phyloP scores from a whole-genome alignment of 2,113 vertebrate genomes.

The Ovis canadensis region DNA sequence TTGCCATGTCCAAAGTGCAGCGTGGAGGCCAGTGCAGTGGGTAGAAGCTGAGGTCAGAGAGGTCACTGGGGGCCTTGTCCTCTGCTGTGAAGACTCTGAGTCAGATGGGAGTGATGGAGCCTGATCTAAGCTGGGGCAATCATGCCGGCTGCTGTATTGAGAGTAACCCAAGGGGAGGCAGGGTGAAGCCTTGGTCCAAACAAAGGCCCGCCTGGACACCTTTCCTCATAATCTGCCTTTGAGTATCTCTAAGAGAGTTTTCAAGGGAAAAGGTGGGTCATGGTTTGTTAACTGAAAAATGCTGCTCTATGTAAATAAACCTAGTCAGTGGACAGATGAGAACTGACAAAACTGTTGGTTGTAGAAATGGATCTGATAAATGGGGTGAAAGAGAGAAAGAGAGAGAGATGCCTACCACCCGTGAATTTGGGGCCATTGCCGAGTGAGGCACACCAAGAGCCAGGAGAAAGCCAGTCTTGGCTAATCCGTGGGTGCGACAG shows the following conservation, averaged over 20 bases:
- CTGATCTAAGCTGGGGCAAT: background rate
- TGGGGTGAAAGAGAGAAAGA: background rate
- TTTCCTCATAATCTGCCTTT: background rate
- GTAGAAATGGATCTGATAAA: slow-evolving; percentile 3
- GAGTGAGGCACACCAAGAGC: background rate
- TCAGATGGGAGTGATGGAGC: background rate
- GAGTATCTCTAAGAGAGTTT: background rate
- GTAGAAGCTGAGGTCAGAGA: background rate
- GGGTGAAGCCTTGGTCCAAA: background rate
- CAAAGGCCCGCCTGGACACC: background rate
- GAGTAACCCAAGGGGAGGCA: background rate
- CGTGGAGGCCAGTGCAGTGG: background rate
- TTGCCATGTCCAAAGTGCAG: background rate
- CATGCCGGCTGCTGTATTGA: background rate
- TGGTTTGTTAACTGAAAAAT: background rate
- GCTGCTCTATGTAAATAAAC: background rate
- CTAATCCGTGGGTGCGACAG: background rate
- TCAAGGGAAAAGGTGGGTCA: background rate
- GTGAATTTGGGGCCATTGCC: background rate
- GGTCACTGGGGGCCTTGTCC: background rate
- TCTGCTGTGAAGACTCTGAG: background rate
- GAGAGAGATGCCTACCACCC: background rate
- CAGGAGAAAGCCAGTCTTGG: background rate
- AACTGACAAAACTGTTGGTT: background rate
- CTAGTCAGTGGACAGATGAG: background rate